phyloP scores from a whole-genome alignment of 2,888 invertebrate genomes.

The Pasiphila rectangulata region DNA sequence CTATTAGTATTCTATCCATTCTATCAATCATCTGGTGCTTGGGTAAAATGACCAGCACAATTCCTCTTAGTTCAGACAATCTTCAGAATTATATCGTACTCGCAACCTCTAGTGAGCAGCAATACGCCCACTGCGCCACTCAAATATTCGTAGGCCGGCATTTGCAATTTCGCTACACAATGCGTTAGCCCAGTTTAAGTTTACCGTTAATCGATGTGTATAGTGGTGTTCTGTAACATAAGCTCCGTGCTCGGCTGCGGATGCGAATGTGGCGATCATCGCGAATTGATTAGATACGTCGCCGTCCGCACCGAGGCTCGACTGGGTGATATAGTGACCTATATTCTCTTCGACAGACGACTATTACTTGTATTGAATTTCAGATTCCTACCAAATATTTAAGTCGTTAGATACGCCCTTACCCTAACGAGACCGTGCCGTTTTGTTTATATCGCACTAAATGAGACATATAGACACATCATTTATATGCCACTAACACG shows the following conservation, averaged over 20 bases:
- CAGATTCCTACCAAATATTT: background rate
- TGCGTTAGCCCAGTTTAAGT: constrained; percentile 38
- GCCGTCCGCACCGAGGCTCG: too few relatives aligned
- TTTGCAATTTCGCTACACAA: constrained; percentile 28
- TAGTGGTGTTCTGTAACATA: constrained; percentile 26
- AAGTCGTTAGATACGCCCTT: background rate
- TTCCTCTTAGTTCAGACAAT: constrained; percentile 24
- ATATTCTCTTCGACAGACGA: constrained; percentile 26
- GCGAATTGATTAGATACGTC: constrained; percentile 49
- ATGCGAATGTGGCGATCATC: constrained; percentile 28
- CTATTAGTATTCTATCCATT: too few relatives aligned
- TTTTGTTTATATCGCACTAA: too few relatives aligned
- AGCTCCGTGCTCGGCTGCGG: constrained; percentile 27
- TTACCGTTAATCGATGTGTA: constrained; percentile 42
- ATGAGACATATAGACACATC: too few relatives aligned
- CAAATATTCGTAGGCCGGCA: too few relatives aligned
- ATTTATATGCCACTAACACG: too few relatives aligned
- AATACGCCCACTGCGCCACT: too few relatives aligned
- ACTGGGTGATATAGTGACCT: constrained; percentile 39
- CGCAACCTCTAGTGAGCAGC: too few relatives aligned
- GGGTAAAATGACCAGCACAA: too few relatives aligned
- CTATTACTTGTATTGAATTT: background rate
- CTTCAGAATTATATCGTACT: too few relatives aligned
- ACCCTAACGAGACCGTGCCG: too few relatives aligned
- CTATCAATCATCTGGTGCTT: too few relatives aligned